These are phyloP conservation scores for Galendromus occidentalis DNA, from an alignment of 1,140 invertebrate genomes.

Conservation along the genomic window DNA sequence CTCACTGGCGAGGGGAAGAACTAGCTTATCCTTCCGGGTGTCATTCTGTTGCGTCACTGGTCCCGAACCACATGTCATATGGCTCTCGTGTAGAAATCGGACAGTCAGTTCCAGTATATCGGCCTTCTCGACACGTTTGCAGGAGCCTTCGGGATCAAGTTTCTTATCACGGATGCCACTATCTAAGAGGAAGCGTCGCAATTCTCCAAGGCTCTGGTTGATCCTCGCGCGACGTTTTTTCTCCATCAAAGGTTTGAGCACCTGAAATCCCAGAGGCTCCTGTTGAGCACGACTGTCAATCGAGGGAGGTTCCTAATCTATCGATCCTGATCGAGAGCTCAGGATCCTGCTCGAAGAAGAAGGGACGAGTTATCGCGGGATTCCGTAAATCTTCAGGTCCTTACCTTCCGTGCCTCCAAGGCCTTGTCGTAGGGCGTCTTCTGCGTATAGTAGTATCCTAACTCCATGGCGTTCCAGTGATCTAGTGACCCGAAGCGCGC, in stretches of 20 bases:
- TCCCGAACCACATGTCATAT: neutral
- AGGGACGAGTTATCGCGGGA: too few relatives aligned
- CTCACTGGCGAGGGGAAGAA: neutral
- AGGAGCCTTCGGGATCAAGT: neutral
- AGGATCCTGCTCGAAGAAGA: too few relatives aligned
- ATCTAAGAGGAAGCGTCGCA: slow-evolving; percentile 28
- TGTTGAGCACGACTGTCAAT: neutral
- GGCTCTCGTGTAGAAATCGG: slow-evolving; percentile 44
- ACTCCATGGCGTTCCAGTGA: neutral
- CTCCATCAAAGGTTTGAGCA: slow-evolving; percentile 54
- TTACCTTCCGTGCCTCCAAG: slow-evolving; percentile 5
- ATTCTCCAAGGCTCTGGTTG: slow-evolving; percentile 40
- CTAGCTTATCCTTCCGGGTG: neutral
- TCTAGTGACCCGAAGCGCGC: too few relatives aligned
- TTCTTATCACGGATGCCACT: slow-evolving; percentile 1
- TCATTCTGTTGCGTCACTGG: neutral
- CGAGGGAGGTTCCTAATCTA: neutral
- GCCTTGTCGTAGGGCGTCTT: neutral
- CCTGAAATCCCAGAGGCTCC: slow-evolving; percentile 39
- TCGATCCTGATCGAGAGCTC: too few relatives aligned
- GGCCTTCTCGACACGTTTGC: slow-evolving; percentile 55
- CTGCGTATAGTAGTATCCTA: neutral
- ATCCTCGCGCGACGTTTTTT: slow-evolving; percentile 43
- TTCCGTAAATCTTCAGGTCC: neutral
- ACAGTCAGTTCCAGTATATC: slow-evolving; percentile 93